Evolutionary conservation across 2,888 invertebrate genomes (phyloP).

Genomic region (Apamea anceps): DNA sequence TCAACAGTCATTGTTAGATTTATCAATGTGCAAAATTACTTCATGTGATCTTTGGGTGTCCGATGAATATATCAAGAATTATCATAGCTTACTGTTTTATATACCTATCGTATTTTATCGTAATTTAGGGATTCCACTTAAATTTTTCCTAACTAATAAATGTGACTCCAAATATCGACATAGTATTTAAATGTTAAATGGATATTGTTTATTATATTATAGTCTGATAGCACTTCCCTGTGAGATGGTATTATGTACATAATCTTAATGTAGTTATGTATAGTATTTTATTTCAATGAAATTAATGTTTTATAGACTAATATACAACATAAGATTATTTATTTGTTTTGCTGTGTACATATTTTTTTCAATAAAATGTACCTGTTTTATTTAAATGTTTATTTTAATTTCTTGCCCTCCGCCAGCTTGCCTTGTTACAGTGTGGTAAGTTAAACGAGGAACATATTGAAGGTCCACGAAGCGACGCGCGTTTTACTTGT

Average conservation of each 20-base stretch:
- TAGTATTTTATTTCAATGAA: slow-evolving; percentile 90
- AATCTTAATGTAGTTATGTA: slow-evolving; percentile 89
- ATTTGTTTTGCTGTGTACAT: slow-evolving; percentile 91
- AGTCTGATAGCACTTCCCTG: slow-evolving; percentile 83
- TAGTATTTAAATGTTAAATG: slow-evolving; percentile 87
- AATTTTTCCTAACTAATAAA: slow-evolving; percentile 82
- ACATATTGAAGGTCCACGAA: background rate
- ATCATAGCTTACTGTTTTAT: slow-evolving; percentile 87
- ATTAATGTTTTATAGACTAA: slow-evolving; percentile 91
- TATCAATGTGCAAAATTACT: slow-evolving; percentile 84
- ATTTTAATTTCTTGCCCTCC: slow-evolving; percentile 32
- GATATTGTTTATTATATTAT: slow-evolving; percentile 88
- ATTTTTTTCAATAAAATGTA: slow-evolving; percentile 91
- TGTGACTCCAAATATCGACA: slow-evolving; percentile 86
- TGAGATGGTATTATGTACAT: slow-evolving; percentile 90
- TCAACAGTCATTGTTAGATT: slow-evolving; percentile 85
- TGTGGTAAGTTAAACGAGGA: background rate
- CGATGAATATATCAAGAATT: slow-evolving; percentile 83
- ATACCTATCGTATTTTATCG: slow-evolving; percentile 83
- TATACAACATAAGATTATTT: slow-evolving; percentile 90
- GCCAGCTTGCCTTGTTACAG: background rate
- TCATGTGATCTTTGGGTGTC: slow-evolving; percentile 84
- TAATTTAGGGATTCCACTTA: slow-evolving; percentile 83
- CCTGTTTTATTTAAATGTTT: slow-evolving; percentile 86
- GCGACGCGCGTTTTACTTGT: no score